A percentile compares a stretch with the other conserved stretches of the same genome.
Evolutionary conservation across 2,113 vertebrate genomes (phyloP).

Genomic region (Trogon melanurus): DNA sequence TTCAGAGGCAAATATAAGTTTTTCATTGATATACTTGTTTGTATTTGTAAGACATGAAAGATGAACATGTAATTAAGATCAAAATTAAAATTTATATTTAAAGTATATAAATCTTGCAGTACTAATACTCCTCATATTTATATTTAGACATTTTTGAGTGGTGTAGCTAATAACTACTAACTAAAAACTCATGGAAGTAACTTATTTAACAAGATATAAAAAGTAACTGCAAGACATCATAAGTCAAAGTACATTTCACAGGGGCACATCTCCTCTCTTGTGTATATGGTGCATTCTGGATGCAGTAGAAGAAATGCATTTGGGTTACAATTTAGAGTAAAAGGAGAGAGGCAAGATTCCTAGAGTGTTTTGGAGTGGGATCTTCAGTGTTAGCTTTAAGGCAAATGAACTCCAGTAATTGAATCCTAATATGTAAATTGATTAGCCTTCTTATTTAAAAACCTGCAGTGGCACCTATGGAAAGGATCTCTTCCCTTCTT

Average conservation of each 20-base stretch:
- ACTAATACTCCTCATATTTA: constrained; percentile 57
- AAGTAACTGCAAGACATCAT: constrained; percentile 40
- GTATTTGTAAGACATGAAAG: constrained; percentile 74
- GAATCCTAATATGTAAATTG: not conserved
- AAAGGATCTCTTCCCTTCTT: not conserved
- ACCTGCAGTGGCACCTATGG: not conserved
- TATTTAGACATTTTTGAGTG: constrained; percentile 62
- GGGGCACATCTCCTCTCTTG: constrained; percentile 11
- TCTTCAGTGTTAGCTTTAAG: not conserved
- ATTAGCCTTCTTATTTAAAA: not conserved
- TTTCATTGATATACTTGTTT: constrained; percentile 76
- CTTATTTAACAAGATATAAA: constrained; percentile 60
- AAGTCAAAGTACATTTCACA: constrained; percentile 59
- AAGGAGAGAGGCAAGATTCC: not conserved
- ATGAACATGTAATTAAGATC: constrained; percentile 70
- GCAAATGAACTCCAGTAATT: not conserved
- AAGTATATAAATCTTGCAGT: constrained; percentile 68
- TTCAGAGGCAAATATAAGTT: constrained; percentile 73
- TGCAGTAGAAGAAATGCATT: not conserved
- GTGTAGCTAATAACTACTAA: constrained; percentile 65
- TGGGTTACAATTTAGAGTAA: not conserved
- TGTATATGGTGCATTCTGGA: not conserved
- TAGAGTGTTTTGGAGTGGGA: not conserved
- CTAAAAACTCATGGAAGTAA: constrained; percentile 53
- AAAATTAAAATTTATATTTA: constrained; percentile 76